phyloP scores from a whole-genome alignment of 2,888 invertebrate genomes.

The Alitta virens region DNA sequence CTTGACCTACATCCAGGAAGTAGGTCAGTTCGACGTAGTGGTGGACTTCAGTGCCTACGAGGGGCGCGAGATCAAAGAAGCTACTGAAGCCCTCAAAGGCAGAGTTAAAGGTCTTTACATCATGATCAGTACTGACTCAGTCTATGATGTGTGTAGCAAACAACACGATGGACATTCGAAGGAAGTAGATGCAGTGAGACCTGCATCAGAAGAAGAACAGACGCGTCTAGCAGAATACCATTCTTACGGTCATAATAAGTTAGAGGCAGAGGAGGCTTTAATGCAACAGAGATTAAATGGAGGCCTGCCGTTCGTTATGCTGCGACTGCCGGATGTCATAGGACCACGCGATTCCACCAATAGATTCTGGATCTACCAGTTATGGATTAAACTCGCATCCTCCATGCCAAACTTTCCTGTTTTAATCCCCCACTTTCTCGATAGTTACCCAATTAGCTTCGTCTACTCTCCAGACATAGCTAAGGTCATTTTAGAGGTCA shows the following conservation, averaged over 20 bases:
- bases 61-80: slow-evolving; percentile 48
- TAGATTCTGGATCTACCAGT: slow-evolving; percentile 59
- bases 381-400: slow-evolving; percentile 54
- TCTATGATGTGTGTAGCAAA: slow-evolving; percentile 58
- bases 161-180: slow-evolving; percentile 33
- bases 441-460: slow-evolving; percentile 51
- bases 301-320: slow-evolving; percentile 51
- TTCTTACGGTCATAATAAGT: slow-evolving; percentile 57
- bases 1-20: slow-evolving; percentile 28
- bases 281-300: slow-evolving; percentile 36
- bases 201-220: slow-evolving; percentile 41
- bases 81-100: slow-evolving; percentile 43
- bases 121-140: slow-evolving; percentile 59
- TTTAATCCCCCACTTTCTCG: slow-evolving; percentile 44
- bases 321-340: slow-evolving; percentile 59
- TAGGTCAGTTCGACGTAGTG: slow-evolving; percentile 52
- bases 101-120: slow-evolving; percentile 55
- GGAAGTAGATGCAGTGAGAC: slow-evolving; percentile 57
- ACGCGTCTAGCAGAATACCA: slow-evolving; percentile 43
- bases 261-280: slow-evolving; percentile 56
- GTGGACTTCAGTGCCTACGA: slow-evolving; percentile 58
- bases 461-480: slow-evolving; percentile 58
- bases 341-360: slow-evolving; percentile 59
- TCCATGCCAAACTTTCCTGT: slow-evolving; percentile 35
- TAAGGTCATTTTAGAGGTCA: slow-evolving; percentile 38